A percentile compares a stretch with the other conserved stretches of the same genome.
Conservation (phyloP, 1,140 invertebrate genomes). For the Lepidostoma basale region DNA sequence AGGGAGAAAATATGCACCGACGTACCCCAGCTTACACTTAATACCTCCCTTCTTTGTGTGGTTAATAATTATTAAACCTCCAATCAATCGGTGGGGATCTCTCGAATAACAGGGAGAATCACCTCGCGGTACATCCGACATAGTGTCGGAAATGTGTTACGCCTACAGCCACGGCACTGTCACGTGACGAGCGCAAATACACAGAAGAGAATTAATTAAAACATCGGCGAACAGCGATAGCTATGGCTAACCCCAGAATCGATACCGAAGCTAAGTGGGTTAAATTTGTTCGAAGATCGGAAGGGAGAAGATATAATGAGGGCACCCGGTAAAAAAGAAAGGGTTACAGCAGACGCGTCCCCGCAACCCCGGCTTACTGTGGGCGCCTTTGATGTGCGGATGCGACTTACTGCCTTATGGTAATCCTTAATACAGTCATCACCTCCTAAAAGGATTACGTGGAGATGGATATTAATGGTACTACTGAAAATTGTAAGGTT, state of each 20-base stretch:
- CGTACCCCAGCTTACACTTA: no score
- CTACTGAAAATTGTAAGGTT: neutral
- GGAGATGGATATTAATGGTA: slow-evolving; percentile 8
- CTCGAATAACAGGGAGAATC: no score
- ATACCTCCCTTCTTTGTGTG: no score
- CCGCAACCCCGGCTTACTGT: neutral
- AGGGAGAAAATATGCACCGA: no score
- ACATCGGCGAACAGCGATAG: no score
- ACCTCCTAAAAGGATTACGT: slow-evolving; percentile 10
- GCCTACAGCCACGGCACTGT: no score
- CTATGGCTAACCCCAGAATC: neutral
- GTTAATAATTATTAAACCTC: no score
- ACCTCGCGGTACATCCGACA: no score
- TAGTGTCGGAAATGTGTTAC: no score
- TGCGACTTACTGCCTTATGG: neutral
- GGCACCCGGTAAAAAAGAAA: neutral
- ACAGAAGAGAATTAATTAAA: no score
- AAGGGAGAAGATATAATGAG: neutral
- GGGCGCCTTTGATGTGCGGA: neutral
- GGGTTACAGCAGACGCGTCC: neutral
- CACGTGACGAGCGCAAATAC: no score
- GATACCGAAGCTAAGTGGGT: neutral
- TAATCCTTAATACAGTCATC: slow-evolving; percentile 10
- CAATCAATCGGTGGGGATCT: no score
- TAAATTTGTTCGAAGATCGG: neutral